Base-by-base conservation (phyloP, 2,113 vertebrate species). In the Anguilla japonica region DNA sequence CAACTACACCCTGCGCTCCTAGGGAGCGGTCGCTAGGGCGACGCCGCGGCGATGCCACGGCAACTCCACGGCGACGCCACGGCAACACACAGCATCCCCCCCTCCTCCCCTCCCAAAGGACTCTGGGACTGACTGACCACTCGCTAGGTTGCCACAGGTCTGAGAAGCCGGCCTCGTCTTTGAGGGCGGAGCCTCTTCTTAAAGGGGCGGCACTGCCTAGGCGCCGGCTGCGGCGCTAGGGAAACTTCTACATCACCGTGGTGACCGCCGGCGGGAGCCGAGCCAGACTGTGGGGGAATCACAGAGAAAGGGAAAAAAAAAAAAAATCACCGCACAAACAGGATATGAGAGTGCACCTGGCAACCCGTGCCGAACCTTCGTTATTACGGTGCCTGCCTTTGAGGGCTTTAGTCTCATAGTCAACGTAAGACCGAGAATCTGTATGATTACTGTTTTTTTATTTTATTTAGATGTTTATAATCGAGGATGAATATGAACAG, bases 1-100 rank as follows among this genome's bases (percentile, higher is more conserved):
- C 79, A 97, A 89, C 0, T 91, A 92, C 89, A 93, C 94, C 29
- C 92, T 92, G 0, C 82, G 85, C 29, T n/a, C 89, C 81, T 75
- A 53, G 3, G 22, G 26, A 34, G 34, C 20, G 60, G 60, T 67
- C 60, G 5, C 60, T 80, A 79, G 81, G 83, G 46, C 39, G 16
- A 75, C 88, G 63, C 85, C 18, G 67, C 34, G 83, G 46, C 39
- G 16, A 75, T 87, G 63, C 85, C 18, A 84, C 34, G 13, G 20
- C 34, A 34, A 87, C 90, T 6, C 34, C 34, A 34, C 34, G 83
- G 46, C 39, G 16, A 75, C 88, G 63, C 85, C 50, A 0, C 0
- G 1, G 26, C 13, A 0, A 22, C 63, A 39, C 53, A 63, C 34
- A 83, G 81, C 57, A 46, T 8, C 43, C 43, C 43, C 43, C 43